Percentiles rank a stretch among this genome's conserved stretches.
Conservation (phyloP, 1,140 invertebrate genomes). For the Brachionus koreanus region DNA sequence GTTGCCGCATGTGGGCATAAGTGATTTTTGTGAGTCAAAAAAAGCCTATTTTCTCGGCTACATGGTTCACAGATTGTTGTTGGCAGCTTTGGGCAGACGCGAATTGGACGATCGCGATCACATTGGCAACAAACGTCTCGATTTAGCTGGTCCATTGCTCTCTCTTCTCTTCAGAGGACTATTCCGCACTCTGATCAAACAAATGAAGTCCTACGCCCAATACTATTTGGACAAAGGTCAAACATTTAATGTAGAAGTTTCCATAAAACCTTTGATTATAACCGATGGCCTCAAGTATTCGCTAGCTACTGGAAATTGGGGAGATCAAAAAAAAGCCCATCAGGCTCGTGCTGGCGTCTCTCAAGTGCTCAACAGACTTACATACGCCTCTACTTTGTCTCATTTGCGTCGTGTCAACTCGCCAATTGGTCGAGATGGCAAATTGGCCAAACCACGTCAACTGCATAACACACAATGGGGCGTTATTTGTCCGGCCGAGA, state of each 20-base stretch:
- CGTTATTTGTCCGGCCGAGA: conserved; percentile 97
- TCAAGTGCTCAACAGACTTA: conserved; percentile 73
- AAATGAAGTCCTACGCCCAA: conserved; percentile 90
- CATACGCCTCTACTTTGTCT: conserved; percentile 93
- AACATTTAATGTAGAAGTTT: conserved; percentile 93
- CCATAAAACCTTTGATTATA: conserved; percentile 94
- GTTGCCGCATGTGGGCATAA: conserved; percentile 96
- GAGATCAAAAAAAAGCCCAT: conserved; percentile 99
- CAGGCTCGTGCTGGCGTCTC: conserved; percentile 87
- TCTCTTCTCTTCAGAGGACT: conserved; percentile 82
- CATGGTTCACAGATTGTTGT: conserved; percentile 91
- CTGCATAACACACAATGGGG: conserved; percentile 98
- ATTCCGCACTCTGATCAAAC: conserved; percentile 56
- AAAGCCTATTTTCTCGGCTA: conserved; percentile 97
- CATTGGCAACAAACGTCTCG: conserved; percentile 95
- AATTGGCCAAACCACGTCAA: conserved; percentile 93
- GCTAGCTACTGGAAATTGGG: conserved; percentile 97
- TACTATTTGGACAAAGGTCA: conserved; percentile 97
- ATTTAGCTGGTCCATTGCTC: conserved; percentile 89
- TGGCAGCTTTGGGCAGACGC: conserved; percentile 86
- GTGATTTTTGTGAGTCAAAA: conserved; percentile 98
- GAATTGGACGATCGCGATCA: conserved; percentile 98
- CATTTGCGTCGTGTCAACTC: conserved; percentile 95
- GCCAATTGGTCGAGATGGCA: conserved; percentile 95
- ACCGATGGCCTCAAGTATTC: conserved; percentile 97